phyloP scores from a whole-genome alignment of 1,140 invertebrate species.

The Drosophila erecta region DNA sequence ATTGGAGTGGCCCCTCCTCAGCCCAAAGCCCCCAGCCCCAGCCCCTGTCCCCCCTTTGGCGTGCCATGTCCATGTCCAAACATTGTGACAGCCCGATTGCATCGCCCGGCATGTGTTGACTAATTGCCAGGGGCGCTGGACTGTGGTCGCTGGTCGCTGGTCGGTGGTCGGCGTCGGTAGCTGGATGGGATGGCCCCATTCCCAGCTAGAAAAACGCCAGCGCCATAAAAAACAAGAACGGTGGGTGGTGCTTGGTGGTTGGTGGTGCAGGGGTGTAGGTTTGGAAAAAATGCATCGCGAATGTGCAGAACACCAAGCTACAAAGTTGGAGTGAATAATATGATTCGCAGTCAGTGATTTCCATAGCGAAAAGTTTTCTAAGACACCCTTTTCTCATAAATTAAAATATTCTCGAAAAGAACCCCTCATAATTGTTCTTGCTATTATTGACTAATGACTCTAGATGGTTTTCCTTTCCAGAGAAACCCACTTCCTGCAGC shows the following conservation, averaged over 20 bases:
- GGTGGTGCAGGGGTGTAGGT: neutral
- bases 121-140: constrained; percentile 64
- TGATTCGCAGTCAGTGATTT: neutral
- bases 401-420: neutral
- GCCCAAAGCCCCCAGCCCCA: neutral
- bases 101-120: constrained; percentile 58
- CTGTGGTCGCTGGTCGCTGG: neutral
- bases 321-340: neutral
- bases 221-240: constrained; percentile 1
- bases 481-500: neutral
- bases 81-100: constrained; percentile 76
- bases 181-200: constrained; percentile 27
- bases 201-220: constrained; percentile 12
- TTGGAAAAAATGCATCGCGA: constrained; percentile 30
- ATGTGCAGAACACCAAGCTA: constrained; percentile 12
- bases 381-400: too few relatives aligned
- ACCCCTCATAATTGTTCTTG: too few relatives aligned
- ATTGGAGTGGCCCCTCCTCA: constrained; percentile 45
- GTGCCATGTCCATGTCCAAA: constrained; percentile 53
- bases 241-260: neutral
- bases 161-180: constrained; percentile 9
- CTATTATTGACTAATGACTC: too few relatives aligned
- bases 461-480: neutral
- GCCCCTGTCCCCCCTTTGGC: neutral
- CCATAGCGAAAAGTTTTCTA: neutral